These are phyloP conservation scores for Nipponacmea schrenckii DNA, from an alignment of 2,888 invertebrate species.

Conservation along the genomic window DNA sequence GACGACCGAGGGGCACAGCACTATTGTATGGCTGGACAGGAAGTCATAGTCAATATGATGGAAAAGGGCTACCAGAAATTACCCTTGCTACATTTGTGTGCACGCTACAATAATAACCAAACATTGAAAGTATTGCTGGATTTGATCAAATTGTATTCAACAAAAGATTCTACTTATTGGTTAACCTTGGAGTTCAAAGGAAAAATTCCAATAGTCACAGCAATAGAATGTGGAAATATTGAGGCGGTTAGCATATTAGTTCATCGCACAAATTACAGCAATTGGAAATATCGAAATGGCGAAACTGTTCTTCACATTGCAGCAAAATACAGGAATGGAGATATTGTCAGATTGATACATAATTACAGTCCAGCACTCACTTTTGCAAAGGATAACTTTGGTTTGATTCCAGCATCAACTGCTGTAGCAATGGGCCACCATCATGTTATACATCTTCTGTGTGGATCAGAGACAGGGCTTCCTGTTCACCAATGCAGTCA, in stretches of 20 bases:
- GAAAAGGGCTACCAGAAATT: constrained; percentile 16
- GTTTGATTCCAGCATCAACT: constrained; percentile 27
- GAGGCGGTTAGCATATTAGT: constrained; percentile 12
- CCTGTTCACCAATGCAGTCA: constrained; percentile 20
- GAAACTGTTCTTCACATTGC: constrained; percentile 39
- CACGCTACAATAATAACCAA: constrained; percentile 23
- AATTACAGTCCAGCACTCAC: not conserved
- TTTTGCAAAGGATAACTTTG: constrained; percentile 21
- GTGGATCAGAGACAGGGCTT: constrained; percentile 12
- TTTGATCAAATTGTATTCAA: constrained; percentile 17
- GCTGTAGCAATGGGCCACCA: constrained; percentile 27
- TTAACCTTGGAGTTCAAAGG: constrained; percentile 15
- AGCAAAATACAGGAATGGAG: constrained; percentile 22
- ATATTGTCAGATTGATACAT: constrained; percentile 21
- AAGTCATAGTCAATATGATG: constrained; percentile 19
- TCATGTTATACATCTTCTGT: constrained; percentile 17
- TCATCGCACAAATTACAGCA: not conserved
- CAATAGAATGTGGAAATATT: constrained; percentile 20
- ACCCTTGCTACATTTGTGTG: constrained; percentile 27
- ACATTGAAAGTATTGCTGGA: constrained; percentile 27
- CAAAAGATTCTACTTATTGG: not conserved
- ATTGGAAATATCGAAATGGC: constrained; percentile 21
- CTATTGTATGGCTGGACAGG: constrained; percentile 23
- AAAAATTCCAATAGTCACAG: constrained; percentile 22
- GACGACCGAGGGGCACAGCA: constrained; percentile 13